phyloP scores from a whole-genome alignment of 2,797 vertebrate genomes.

The Gymnoscopelus braueri region DNA sequence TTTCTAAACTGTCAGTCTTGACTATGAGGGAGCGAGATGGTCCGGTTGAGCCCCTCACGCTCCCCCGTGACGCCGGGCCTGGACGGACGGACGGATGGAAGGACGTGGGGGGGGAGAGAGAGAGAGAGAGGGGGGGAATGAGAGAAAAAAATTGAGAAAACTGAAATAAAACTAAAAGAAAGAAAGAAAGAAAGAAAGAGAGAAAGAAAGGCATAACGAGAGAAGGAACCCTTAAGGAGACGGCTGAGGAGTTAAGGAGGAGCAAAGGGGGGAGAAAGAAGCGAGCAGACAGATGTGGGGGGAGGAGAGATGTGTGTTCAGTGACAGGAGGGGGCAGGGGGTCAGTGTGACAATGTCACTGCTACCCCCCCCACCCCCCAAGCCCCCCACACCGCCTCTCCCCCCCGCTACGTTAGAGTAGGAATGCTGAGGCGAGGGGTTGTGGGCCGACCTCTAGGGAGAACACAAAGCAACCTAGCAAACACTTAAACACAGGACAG shows the following conservation, averaged over 20 bases:
- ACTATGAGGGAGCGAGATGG: too few relatives aligned
- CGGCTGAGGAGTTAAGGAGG: too few relatives aligned
- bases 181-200: background rate
- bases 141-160: background rate
- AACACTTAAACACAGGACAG: background rate
- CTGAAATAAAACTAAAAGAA: too few relatives aligned
- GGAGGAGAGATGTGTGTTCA: slow-evolving; percentile 45
- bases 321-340: slow-evolving; percentile 55
- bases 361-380: slow-evolving; percentile 13
- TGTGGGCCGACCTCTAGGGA: slow-evolving; percentile 26
- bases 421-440: slow-evolving; percentile 40
- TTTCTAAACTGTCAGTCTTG: too few relatives aligned
- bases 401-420: slow-evolving; percentile 10
- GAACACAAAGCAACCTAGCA: slow-evolving; percentile 9
- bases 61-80: background rate
- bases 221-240: background rate
- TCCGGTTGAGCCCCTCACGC: background rate
- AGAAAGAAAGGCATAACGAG: slow-evolving; percentile 29
- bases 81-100: background rate
- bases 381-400: background rate
- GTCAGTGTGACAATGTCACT: slow-evolving; percentile 49
- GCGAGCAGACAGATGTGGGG: slow-evolving; percentile 6
- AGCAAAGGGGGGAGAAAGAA: background rate
- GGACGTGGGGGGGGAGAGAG: background rate
- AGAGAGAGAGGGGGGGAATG: too few relatives aligned